These are phyloP conservation scores for Sturnira hondurensis DNA, from an alignment of 2,113 vertebrate genomes.

Conservation along the genomic window DNA sequence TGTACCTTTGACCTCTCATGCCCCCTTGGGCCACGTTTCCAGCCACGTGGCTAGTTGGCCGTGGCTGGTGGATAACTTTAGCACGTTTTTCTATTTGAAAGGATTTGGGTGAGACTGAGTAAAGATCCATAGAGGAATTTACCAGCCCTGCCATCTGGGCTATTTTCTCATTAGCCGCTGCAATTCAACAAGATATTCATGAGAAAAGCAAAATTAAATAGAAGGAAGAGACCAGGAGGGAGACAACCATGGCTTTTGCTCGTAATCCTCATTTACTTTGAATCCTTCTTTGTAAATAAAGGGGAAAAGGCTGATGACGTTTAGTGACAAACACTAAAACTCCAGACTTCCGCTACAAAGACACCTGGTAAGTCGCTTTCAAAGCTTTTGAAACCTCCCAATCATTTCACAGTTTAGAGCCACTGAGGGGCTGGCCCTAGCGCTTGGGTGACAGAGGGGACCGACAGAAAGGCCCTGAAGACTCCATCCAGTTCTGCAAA, in stretches of 20 bases:
- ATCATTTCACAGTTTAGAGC: slow-evolving; percentile 58
- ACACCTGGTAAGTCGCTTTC: neutral
- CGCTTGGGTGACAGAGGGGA: slow-evolving; percentile 47
- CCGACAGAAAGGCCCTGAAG: slow-evolving; percentile 58
- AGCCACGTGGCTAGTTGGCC: neutral
- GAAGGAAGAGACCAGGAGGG: neutral
- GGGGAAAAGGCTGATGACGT: neutral
- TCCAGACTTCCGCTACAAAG: neutral
- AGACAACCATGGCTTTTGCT: neutral
- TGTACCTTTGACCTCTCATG: neutral
- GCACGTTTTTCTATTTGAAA: neutral
- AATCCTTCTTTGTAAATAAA: neutral
- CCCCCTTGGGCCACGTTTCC: neutral
- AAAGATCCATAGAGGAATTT: neutral
- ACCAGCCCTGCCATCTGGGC: neutral
- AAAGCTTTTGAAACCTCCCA: neutral
- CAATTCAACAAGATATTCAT: neutral
- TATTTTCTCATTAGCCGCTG: neutral
- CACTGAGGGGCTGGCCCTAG: slow-evolving; percentile 33
- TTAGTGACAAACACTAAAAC: neutral
- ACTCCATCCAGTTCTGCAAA: slow-evolving; percentile 44
- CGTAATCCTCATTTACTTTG: neutral
- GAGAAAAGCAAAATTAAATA: neutral
- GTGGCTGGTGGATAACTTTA: too few species aligned
- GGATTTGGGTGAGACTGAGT: neutral